phyloP scores from a whole-genome alignment of 2,113 vertebrate species.

The Dasyornis broadbenti region DNA sequence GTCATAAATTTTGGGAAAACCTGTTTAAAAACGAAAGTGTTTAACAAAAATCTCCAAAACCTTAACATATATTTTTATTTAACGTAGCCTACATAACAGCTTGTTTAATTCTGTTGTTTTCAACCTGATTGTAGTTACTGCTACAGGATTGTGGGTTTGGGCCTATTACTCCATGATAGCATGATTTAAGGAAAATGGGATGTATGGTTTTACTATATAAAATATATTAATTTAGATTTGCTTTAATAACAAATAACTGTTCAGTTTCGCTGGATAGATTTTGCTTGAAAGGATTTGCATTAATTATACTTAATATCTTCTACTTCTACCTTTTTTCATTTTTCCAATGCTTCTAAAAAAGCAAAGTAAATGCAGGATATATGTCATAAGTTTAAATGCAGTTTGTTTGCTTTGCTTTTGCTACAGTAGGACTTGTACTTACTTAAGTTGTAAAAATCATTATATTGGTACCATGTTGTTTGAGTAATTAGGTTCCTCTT shows the following conservation, averaged over 20 bases:
- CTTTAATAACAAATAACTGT: background rate
- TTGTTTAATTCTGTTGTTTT: background rate
- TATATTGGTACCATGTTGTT: background rate
- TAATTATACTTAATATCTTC: background rate
- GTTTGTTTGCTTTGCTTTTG: background rate
- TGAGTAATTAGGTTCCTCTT: background rate
- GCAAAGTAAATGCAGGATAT: background rate
- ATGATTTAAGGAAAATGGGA: background rate
- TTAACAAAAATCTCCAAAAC: background rate
- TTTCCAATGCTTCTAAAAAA: background rate
- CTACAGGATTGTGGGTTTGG: background rate
- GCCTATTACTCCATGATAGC: background rate
- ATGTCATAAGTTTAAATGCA: background rate
- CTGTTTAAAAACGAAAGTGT: background rate
- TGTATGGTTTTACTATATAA: background rate
- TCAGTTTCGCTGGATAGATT: background rate
- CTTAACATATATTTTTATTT: background rate
- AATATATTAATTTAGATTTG: background rate
- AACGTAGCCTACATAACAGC: rapidly evolving
- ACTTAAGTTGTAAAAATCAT: background rate
- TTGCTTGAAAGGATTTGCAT: background rate
- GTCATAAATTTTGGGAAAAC: background rate
- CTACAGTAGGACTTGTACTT: background rate
- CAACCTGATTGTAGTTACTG: background rate
- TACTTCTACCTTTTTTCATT: background rate